Percentiles rank a stretch among this genome's conserved stretches.
These are phyloP conservation scores for Pseudococcus jackbeardsleyi DNA, from an alignment of 2,888 invertebrate genomes.

Conservation along the genomic window DNA sequence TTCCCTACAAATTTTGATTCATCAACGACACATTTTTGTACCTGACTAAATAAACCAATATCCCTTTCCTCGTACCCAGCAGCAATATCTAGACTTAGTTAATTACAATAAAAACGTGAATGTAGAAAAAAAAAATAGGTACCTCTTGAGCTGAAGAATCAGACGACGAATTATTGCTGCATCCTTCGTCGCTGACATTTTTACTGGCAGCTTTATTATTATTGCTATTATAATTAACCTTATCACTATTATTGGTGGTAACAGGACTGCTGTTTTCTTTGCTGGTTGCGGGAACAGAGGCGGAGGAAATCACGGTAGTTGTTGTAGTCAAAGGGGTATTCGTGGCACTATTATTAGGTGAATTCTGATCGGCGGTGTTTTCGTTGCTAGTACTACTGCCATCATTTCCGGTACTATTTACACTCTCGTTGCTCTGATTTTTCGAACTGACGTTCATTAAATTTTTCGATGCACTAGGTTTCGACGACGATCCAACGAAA, in stretches of 20 bases:
- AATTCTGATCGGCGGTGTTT: background rate
- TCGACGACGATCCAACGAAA: constrained; percentile 19
- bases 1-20: no score
- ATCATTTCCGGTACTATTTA: constrained; percentile 47
- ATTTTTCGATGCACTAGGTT: background rate
- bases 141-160: constrained; percentile 42
- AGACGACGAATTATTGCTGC: constrained; percentile 23
- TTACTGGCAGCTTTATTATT: background rate
- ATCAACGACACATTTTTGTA: no score
- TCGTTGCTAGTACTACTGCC: constrained; percentile 11
- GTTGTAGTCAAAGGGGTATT: constrained; percentile 16
- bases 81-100: no score
- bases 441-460: constrained; percentile 31
- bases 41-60: no score
- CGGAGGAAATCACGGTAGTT: background rate
- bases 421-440: constrained; percentile 44
- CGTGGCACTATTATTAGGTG: constrained; percentile 21
- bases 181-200: constrained; percentile 45
- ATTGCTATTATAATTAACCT: constrained; percentile 22
- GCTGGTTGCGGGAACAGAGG: background rate
- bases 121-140: background rate
- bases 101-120: background rate
- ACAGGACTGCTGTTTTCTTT: background rate
- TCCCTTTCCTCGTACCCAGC: no score
- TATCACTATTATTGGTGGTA: constrained; percentile 53